These are phyloP conservation scores for Chrysogorgia sp. DNA, from an alignment of 92 coral and sea anemone species.

Conservation along the genomic window DNA sequence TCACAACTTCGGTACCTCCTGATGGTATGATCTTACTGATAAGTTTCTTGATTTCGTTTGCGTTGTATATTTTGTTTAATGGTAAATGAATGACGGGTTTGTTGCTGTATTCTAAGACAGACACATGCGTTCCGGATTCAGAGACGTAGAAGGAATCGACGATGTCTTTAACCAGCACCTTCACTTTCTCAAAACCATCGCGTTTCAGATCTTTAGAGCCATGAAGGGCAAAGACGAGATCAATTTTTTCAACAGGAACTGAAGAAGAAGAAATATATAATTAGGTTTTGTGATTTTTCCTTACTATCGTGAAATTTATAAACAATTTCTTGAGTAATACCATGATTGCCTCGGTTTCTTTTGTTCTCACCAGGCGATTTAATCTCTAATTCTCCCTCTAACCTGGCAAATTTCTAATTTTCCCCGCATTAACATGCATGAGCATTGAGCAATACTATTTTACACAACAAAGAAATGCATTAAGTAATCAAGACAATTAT, in stretches of 20 bases:
- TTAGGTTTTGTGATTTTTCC: background rate
- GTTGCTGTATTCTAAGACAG: constrained; percentile 33
- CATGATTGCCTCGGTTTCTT: no score
- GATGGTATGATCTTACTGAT: constrained; percentile 31
- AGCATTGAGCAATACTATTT: no score
- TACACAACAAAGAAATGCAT: no score
- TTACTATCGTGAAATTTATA: no score
- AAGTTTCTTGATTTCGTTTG: constrained; percentile 24
- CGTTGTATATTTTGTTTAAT: constrained; percentile 26
- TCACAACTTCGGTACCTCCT: constrained; percentile 17
- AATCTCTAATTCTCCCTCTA: no score
- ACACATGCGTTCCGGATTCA: constrained; percentile 29
- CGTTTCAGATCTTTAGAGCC: constrained; percentile 14
- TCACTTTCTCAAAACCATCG: constrained; percentile 38
- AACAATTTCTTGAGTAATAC: no score
- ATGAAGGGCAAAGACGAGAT: constrained; percentile 69
- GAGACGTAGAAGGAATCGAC: constrained; percentile 28
- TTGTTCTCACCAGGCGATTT: no score
- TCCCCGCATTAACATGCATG: no score
- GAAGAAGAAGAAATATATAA: background rate
- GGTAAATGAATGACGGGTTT: constrained; percentile 13
- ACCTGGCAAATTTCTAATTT: no score
- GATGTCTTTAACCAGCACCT: constrained; percentile 21
- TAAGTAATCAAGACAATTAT: no score
- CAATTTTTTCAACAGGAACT: constrained; percentile 60